Evolutionary conservation across 2,797 vertebrate genomes (phyloP).

Genomic region (Yasuhikotakia modesta): DNA sequence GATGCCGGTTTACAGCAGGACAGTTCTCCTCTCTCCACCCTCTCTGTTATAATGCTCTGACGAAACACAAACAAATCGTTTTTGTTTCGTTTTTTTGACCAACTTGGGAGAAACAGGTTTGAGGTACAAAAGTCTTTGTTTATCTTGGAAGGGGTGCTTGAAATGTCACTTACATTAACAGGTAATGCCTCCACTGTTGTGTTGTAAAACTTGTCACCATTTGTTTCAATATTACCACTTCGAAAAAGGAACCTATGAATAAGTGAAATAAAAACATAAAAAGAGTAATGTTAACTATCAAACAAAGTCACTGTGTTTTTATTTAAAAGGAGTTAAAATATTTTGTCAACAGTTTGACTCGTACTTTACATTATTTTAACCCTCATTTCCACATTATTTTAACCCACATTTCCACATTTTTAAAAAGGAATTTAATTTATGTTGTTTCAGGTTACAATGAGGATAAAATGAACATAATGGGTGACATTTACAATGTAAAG

Average conservation of each 20-base stretch:
- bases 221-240: conserved; percentile 81
- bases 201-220: conserved; percentile 79
- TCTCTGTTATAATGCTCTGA: conserved; percentile 49
- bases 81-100: too few species aligned
- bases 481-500: too few species aligned
- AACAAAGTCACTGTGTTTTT: neutral
- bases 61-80: conserved; percentile 33
- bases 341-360: too few species aligned
- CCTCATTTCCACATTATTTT: too few species aligned
- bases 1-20: conserved; percentile 64
- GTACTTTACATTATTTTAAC: too few species aligned
- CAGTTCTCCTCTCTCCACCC: conserved; percentile 47
- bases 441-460: too few species aligned
- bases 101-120: too few species aligned
- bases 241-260: conserved; percentile 77
- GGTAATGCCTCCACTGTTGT: conserved; percentile 83
- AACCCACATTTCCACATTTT: too few species aligned
- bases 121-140: neutral
- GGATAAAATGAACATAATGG: too few species aligned
- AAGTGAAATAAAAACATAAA: neutral
- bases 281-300: neutral
- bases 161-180: conserved; percentile 73
- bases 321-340: too few species aligned
- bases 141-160: too few species aligned
- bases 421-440: too few species aligned